phyloP scores from a whole-genome alignment of 2,888 invertebrate genomes.

The Congeria kusceri region DNA sequence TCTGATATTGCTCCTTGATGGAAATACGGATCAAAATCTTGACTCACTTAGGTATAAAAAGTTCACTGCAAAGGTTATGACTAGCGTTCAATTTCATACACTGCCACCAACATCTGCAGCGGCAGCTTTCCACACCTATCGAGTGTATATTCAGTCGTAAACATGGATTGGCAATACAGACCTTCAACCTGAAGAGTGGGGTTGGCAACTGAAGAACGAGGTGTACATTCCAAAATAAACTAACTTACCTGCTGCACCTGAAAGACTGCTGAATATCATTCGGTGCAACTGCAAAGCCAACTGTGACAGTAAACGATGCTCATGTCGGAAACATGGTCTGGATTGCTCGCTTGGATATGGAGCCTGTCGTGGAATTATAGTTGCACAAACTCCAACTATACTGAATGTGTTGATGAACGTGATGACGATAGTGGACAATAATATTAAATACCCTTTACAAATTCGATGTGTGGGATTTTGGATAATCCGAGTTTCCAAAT shows the following conservation, averaged over 20 bases:
- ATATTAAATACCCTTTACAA: no score
- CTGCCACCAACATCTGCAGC: conserved; percentile 67
- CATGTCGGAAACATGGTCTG: conserved; percentile 1
- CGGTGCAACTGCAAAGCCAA: conserved; percentile 6
- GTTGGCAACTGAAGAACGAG: conserved; percentile 14
- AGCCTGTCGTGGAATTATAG: conserved; percentile 6
- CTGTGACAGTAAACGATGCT: conserved; percentile 3
- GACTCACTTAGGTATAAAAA: conserved; percentile 6
- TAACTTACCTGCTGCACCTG: conserved; percentile 7
- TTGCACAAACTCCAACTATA: conserved; percentile 26
- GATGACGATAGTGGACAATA: no score
- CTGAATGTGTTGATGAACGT: no score
- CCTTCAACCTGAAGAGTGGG: conserved; percentile 31
- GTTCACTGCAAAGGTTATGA: conserved; percentile 44
- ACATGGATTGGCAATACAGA: conserved; percentile 41
- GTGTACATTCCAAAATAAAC: conserved; percentile 7
- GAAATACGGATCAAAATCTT: not conserved
- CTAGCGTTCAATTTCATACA: conserved; percentile 55
- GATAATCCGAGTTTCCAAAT: no score
- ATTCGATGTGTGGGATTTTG: no score
- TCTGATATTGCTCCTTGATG: conserved; percentile 3
- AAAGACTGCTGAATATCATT: not conserved
- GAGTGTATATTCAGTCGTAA: conserved; percentile 57
- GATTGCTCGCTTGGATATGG: not conserved
- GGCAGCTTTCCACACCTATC: conserved; percentile 42